Percentiles rank a stretch among this genome's conserved stretches.
These are phyloP conservation scores for Pachyrhynchus sulphureomaculatus DNA, from an alignment of 1,140 invertebrate genomes.

Conservation along the genomic window DNA sequence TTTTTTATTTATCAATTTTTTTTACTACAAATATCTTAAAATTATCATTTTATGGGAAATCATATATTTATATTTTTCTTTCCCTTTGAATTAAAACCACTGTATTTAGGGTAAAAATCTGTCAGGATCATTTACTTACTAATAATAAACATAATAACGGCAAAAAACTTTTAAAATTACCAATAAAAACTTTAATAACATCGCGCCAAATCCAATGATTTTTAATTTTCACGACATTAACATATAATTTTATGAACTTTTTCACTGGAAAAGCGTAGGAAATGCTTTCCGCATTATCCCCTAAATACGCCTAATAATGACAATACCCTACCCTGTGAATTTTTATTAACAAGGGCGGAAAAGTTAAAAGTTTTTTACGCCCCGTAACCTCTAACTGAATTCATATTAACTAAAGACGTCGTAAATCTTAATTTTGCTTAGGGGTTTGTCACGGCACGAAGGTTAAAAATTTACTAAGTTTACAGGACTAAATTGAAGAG, in stretches of 20 bases:
- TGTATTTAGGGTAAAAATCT: too few species aligned
- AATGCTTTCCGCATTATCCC: constrained; percentile 3
- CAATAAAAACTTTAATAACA: constrained; percentile 20
- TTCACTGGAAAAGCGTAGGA: constrained; percentile 16
- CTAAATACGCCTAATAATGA: constrained; percentile 25
- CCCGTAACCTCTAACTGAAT: constrained; percentile 24
- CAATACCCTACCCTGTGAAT: constrained; percentile 15
- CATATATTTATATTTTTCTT: too few species aligned
- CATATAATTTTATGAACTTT: constrained; percentile 23
- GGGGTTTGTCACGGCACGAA: neutral
- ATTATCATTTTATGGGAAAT: too few species aligned
- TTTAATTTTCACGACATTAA: constrained; percentile 24
- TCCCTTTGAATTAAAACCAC: too few species aligned
- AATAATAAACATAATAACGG: constrained; percentile 1
- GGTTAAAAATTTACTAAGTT: too few species aligned
- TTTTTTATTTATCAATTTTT: too few species aligned
- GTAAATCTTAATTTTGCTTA: constrained; percentile 20
- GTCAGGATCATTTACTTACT: too few species aligned
- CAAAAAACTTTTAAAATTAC: constrained; percentile 20
- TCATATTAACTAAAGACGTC: constrained; percentile 20
- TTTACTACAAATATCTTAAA: too few species aligned
- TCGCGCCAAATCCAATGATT: constrained; percentile 7
- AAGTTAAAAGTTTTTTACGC: constrained; percentile 26
- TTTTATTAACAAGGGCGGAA: constrained; percentile 27
- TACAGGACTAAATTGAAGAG: too few species aligned